These are phyloP conservation scores for Gnathonemus echidnorhynchus DNA, from an alignment of 2,113 vertebrate species.

Conservation along the genomic window DNA sequence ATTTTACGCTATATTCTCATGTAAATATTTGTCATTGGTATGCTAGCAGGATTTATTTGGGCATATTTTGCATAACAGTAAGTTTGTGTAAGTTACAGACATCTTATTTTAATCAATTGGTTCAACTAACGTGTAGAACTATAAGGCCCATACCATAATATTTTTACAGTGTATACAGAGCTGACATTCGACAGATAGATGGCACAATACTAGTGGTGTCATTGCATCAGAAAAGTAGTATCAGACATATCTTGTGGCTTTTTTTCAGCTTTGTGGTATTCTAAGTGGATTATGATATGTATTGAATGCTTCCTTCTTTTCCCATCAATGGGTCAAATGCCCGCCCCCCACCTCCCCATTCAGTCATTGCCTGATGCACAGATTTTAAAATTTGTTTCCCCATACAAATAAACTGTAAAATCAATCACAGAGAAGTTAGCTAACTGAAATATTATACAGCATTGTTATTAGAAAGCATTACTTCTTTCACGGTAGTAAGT, in stretches of 20 bases:
- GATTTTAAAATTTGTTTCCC: background rate
- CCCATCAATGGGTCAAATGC: background rate
- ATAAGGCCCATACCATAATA: background rate
- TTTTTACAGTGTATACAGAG: background rate
- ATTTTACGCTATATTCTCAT: background rate
- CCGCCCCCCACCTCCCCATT: background rate
- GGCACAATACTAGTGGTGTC: background rate
- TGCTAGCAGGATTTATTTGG: background rate
- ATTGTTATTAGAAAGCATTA: background rate
- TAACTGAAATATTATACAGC: background rate
- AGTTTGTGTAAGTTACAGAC: background rate
- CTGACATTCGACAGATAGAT: background rate
- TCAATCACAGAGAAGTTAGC: background rate
- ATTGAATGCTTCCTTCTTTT: background rate
- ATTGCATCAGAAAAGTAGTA: background rate
- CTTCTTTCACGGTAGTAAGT: background rate
- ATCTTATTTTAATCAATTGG: background rate
- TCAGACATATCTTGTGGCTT: background rate
- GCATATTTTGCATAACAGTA: background rate
- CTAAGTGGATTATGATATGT: background rate
- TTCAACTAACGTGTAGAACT: background rate
- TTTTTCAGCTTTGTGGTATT: background rate
- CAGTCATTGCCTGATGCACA: background rate
- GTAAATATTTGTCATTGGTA: background rate
- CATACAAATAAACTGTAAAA: background rate